A percentile compares a stretch with the other conserved stretches of the same genome.
Conservation (phyloP, 2,888 invertebrate genomes). For the Pristionchus maxplancki region DNA sequence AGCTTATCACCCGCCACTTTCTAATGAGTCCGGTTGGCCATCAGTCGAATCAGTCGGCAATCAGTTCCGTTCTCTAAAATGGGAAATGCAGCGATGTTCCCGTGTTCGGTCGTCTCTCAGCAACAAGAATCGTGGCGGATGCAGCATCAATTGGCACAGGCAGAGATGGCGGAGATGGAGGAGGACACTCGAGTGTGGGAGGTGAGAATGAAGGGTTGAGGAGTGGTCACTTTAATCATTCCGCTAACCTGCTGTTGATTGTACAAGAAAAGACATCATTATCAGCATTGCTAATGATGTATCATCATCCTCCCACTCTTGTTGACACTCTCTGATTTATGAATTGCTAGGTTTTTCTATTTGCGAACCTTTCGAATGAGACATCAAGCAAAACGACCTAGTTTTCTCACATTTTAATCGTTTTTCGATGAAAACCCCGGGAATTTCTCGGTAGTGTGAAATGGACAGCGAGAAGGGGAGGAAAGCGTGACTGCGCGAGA, state of each 20-base stretch:
- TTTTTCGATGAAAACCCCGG: background rate
- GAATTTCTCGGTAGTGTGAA: background rate
- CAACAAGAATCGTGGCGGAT: background rate
- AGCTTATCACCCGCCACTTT: background rate
- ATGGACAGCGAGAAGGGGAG: background rate
- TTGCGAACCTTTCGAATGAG: too few relatives aligned
- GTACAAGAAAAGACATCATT: too few relatives aligned
- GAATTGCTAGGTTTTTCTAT: too few relatives aligned
- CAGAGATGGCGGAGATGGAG: background rate
- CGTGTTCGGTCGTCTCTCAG: background rate
- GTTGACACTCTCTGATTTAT: too few relatives aligned
- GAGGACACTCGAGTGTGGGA: background rate
- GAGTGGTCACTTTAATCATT: too few relatives aligned
- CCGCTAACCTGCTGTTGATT: too few relatives aligned
- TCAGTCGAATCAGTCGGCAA: background rate
- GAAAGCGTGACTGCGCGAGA: constrained; percentile 7
- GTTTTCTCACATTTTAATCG: constrained; percentile 8
- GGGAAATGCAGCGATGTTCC: background rate
- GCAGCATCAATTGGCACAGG: background rate
- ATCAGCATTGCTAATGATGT: too few relatives aligned
- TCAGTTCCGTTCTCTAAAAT: background rate
- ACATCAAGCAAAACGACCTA: background rate
- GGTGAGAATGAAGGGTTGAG: background rate
- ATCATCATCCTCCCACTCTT: too few relatives aligned
- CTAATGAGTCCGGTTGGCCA: background rate